A percentile compares a stretch with the other conserved stretches of the same genome.
phyloP scores from a whole-genome alignment of 2,113 vertebrate species.

The Hydrolagus affinis region DNA sequence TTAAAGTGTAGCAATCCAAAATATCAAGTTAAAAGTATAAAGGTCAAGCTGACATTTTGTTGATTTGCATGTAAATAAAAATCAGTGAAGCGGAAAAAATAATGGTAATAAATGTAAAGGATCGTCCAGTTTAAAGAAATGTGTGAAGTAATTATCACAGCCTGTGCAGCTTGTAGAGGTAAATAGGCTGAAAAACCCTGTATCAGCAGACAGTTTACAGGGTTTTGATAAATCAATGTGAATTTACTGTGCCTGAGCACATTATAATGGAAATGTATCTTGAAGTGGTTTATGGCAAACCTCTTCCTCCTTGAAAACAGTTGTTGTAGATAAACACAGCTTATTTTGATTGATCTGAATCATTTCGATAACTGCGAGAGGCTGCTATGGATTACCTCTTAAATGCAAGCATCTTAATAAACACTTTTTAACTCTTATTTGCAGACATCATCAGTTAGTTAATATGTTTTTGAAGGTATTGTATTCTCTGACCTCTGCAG shows the following conservation, averaged over 20 bases:
- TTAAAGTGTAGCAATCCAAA: too few species aligned
- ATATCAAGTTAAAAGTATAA: too few species aligned
- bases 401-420: neutral
- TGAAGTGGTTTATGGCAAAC: neutral
- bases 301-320: neutral
- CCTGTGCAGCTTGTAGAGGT: neutral
- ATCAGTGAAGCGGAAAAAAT: too few species aligned
- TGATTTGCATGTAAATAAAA: neutral
- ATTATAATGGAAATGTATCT: conserved; percentile 20
- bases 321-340: neutral
- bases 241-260: neutral
- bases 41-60: neutral
- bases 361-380: neutral
- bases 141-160: neutral
- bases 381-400: neutral
- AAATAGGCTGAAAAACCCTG: neutral
- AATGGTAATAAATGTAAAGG: neutral
- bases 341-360: neutral
- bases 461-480: neutral
- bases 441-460: neutral
- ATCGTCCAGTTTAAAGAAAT: neutral
- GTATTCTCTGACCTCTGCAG: neutral
- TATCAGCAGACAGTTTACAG: neutral
- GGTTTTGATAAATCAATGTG: neutral
- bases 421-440: neutral